Conservation (phyloP, 2,797 vertebrate species). For the Labeo calbasu region DNA sequence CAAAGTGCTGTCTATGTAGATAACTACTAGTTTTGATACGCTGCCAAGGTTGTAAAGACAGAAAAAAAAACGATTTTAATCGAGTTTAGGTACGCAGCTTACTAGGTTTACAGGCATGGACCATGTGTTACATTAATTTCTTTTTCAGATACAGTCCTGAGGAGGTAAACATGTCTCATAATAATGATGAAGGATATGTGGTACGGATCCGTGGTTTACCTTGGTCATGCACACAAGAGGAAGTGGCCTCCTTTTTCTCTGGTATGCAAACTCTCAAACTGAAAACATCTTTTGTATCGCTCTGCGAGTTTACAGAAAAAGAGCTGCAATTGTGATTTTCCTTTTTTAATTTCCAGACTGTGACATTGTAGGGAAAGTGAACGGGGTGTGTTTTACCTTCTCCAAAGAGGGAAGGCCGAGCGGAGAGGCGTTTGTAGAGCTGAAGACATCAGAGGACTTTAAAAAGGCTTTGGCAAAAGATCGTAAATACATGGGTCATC, state of each 20-base stretch:
- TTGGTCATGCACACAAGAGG: constrained; percentile 85
- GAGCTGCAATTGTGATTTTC: not conserved
- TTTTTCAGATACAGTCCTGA: constrained; percentile 24
- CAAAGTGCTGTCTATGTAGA: not conserved
- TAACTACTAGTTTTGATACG: not conserved
- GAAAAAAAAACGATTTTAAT: not conserved
- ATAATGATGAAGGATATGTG: constrained; percentile 82
- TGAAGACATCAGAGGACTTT: constrained; percentile 82
- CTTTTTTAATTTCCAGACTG: constrained; percentile 73
- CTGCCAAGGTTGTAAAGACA: not conserved
- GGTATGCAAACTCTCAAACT: constrained; percentile 65
- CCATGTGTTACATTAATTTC: not conserved
- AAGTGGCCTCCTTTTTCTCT: constrained; percentile 85
- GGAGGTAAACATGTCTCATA: constrained; percentile 78
- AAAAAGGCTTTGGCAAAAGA: constrained; percentile 84
- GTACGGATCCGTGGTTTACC: constrained; percentile 86
- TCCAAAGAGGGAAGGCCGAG: constrained; percentile 86
- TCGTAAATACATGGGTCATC: constrained; percentile 88
- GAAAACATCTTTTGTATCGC: not conserved
- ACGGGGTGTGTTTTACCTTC: constrained; percentile 85
- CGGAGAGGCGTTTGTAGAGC: constrained; percentile 85
- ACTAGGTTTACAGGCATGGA: not conserved
- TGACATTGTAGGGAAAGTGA: constrained; percentile 79
- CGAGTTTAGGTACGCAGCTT: too few relatives aligned
- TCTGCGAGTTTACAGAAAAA: not conserved